phyloP scores from a whole-genome alignment of 2,113 vertebrate genomes.

The Neogobius melanostomus region DNA sequence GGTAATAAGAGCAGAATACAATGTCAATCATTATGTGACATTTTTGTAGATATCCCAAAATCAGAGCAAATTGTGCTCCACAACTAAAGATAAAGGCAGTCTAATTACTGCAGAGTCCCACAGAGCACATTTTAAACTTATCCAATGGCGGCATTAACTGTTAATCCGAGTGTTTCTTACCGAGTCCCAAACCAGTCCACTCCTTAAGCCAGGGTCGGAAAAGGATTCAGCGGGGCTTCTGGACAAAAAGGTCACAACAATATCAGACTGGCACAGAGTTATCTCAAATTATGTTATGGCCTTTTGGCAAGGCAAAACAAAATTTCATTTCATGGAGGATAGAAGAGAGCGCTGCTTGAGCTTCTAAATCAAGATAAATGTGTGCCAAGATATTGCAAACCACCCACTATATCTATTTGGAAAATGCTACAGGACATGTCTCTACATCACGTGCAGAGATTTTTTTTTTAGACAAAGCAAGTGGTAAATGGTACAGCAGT shows the following conservation, averaged over 20 bases:
- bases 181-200: constrained; percentile 53
- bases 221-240: constrained; percentile 56
- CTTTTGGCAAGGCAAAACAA: constrained; percentile 50
- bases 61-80: constrained; percentile 52
- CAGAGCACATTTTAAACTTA: constrained; percentile 51
- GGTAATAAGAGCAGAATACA: constrained; percentile 11
- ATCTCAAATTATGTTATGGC: constrained; percentile 65
- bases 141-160: constrained; percentile 58
- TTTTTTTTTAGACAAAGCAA: constrained; percentile 11
- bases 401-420: not conserved
- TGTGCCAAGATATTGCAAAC: constrained; percentile 5
- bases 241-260: constrained; percentile 68
- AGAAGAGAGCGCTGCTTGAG: constrained; percentile 26
- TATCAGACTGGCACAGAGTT: constrained; percentile 40
- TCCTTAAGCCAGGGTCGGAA: constrained; percentile 54
- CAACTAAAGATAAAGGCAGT: constrained; percentile 56
- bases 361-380: constrained; percentile 43
- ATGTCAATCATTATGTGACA: constrained; percentile 24
- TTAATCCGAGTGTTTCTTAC: constrained; percentile 61
- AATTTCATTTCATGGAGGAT: constrained; percentile 49
- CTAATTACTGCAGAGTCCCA: constrained; percentile 54
- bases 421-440: constrained; percentile 2
- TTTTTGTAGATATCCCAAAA: constrained; percentile 47
- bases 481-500: constrained; percentile 14
- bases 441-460: constrained; percentile 1